Base-by-base conservation (phyloP, 2,797 vertebrate genomes). In the Jordanella pulchra region DNA sequence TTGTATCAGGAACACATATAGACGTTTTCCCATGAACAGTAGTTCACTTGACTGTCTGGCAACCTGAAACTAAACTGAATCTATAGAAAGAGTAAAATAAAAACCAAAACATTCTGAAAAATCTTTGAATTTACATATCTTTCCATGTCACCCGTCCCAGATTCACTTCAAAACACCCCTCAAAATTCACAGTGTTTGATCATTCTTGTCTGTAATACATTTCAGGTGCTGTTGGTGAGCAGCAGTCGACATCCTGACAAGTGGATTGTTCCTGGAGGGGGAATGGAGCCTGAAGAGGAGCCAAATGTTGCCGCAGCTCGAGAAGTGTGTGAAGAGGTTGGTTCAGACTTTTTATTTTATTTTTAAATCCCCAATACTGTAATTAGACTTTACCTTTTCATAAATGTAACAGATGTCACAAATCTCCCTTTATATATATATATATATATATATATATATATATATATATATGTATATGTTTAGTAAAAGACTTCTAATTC, bases 231-330 rank as follows among this genome's bases (percentile, higher is more conserved):
- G 84, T 92, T 99, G 65, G 98, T 99, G 84, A 99, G 97, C 93
- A 99, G 97, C 65, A 99, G 97, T 92, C 95, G 98, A 79, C 95
- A 99, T 91, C 97, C 97, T 1, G 98, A 99, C 76, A 97, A 97
- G 91, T 99, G 98, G 98, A 99, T 99, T 54, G 98, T 99, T 80
- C 98, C 98, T 11, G 98, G 98, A 68, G 98, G 98, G 25, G 98
- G 98, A 79, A 97, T 99, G 97, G 98, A 99, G 92, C 98, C 98
- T 0, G 97, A 98, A 73, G 98, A 99, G 89, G 98, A 99, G 91
- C 97, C 98, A 4, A 94, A 90, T 42, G 93, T 96, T 83, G 98
- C 98, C 0, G 98, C 98, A 4, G 95, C 93, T 77, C 95, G 98
- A 25, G 98, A 99, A 94, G 98, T 99, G 81, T 99, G 97, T 83